Base-by-base conservation (phyloP, 1,140 invertebrate genomes). In the Sinella curviseta region DNA sequence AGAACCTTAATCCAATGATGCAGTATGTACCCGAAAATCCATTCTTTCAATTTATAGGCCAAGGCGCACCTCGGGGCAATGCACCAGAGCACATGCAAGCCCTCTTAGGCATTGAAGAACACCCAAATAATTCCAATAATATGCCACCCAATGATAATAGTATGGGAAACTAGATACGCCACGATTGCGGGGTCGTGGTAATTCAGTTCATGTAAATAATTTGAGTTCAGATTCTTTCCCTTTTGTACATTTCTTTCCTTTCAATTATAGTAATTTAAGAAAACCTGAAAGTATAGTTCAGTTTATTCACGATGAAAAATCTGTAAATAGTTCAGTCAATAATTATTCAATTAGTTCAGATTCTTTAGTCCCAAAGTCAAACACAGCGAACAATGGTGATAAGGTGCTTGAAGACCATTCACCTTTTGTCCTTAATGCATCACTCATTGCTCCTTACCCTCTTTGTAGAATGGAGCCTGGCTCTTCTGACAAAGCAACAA, bases 381-480 rank as follows among this genome's bases (percentile, higher is more conserved):
- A 48, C 39, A 48, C 8, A 48, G 39, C 39, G 39, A 48, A 8
- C 39, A 48, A 12, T n/a, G n/a, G n/a, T n/a, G n/a, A n/a, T n/a
- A n/a, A n/a, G n/a, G n/a, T 48, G 39, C 39, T 48, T 20, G 8
- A 48, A 48, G 8, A 48, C 8, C 8, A 48, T 48, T 48, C 39
- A 48, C 39, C 8, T 8, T 12, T 12, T 48, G 8, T 48, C 20
- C 20, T 48, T 8, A 48, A 48, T 48, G 20, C 39, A 12, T 48
- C 39, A 48, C 8, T 48, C 39, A n/a, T 65, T 65, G 57, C 57
- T 65, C 57, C 57, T 26, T 65, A n/a, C 57, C 57, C 57, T 65
- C 16, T 65, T 65, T 65, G 57, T 65, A 4, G 57, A 12, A 14
- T 65, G 3, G 26, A n/a, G 8, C 4, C 14, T 8, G 14, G 24